Conservation (phyloP, 2,888 invertebrate species). For the Dermolepida albohirtum region DNA sequence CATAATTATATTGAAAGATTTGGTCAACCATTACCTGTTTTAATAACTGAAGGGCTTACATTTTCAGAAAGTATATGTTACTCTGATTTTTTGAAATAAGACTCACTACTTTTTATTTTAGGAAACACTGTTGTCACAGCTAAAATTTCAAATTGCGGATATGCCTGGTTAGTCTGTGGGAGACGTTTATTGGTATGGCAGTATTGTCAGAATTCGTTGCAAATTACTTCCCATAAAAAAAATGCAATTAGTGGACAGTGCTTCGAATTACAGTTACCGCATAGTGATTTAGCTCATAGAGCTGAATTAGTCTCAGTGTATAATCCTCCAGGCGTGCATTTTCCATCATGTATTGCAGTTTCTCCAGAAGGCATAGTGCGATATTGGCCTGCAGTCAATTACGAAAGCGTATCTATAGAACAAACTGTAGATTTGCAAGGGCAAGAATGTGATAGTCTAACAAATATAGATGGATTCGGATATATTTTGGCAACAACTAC, state of each 20-base stretch:
- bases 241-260: constrained; percentile 71
- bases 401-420: constrained; percentile 88
- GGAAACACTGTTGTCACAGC: constrained; percentile 50
- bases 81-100: not conserved
- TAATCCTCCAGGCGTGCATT: constrained; percentile 69
- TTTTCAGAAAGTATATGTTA: constrained; percentile 75
- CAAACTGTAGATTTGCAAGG: constrained; percentile 88
- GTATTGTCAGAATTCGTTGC: constrained; percentile 66
- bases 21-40: constrained; percentile 85
- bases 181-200: constrained; percentile 90
- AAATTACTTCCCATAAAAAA: constrained; percentile 66
- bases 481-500: constrained; percentile 92
- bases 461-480: constrained; percentile 76
- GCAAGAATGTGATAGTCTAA: constrained; percentile 84
- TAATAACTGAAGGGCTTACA: constrained; percentile 89
- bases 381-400: constrained; percentile 91
- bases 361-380: constrained; percentile 85
- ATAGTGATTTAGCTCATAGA: constrained; percentile 92
- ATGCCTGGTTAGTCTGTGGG: constrained; percentile 80
- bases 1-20: constrained; percentile 82
- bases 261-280: constrained; percentile 87
- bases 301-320: constrained; percentile 86
- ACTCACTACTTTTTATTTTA: constrained; percentile 12
- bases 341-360: constrained; percentile 88
- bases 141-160: constrained; percentile 67